Base-by-base conservation (phyloP, 2,797 vertebrate genomes). In the Champsocephalus esox region DNA sequence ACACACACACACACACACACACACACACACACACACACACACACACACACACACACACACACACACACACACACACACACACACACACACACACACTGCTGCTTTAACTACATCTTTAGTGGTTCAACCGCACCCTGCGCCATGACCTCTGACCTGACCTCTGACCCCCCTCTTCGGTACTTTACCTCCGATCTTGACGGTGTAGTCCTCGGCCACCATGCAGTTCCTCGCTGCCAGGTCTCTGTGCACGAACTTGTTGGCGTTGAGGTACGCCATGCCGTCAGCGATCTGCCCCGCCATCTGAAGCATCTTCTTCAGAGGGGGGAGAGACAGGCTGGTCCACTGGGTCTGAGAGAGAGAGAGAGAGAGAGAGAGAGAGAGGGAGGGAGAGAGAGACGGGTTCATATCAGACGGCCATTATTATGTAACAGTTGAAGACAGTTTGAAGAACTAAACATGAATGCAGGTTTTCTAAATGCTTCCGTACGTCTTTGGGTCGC, bases 191-290 rank as follows among this genome's bases (percentile, higher is more conserved):
- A 99, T 99, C 90, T 99, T 99, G 68, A 99, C 98, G 0, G 97
- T 97, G 90, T 97, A 99, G 88, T 99, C 97, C 85, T 99, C 97
- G 0, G 98, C 96, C 85, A 99, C 98, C 98, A 99, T 99, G 91
- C 98, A 99, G 92, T 99, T 99, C 62, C 98, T 95, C 9, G 98
- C 98, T 0, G 98, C 98, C 13, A 99, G 95, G 78, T 99, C 98
- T 89, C 98, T 92, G 94, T 99, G 98, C 81, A 99, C 97, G n/a
- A 99, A 99, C 93, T 99, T 99, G 93, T 98, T 98, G 92, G 98
- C 96, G 0, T 99, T 99, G 90, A 99, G 97, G 90, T 99, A 99
- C 0, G 98, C 95, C 98, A 99, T 99, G 85, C 98, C 98, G 0
- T 99, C 98, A 0, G 97, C 97, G 12, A 99, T 99, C 95, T 99